phyloP scores from a whole-genome alignment of 2,888 invertebrate species.

The Pseudanteris insignis region DNA sequence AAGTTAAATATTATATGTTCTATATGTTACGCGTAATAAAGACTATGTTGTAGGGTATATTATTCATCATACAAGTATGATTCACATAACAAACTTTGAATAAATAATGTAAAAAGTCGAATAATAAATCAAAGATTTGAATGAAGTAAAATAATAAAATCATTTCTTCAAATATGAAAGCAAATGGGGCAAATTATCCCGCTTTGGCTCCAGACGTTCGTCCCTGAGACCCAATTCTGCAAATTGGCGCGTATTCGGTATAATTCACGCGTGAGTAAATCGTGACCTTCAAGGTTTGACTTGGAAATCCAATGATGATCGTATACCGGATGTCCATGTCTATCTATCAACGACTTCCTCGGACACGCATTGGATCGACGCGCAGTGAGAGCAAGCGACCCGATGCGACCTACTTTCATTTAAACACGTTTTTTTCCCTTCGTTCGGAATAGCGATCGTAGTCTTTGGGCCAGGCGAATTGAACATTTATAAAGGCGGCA shows the following conservation, averaged over 20 bases:
- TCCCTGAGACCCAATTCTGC: slow-evolving; percentile 49
- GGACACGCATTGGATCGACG: slow-evolving; percentile 8
- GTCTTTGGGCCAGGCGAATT: slow-evolving; percentile 9
- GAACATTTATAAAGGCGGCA: too few species aligned
- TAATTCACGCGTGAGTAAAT: slow-evolving; percentile 28
- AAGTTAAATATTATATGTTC: too few species aligned
- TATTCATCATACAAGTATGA: too few species aligned
- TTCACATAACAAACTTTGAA: too few species aligned
- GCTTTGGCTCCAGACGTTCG: slow-evolving; percentile 21
- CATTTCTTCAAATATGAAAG: slow-evolving; percentile 23
- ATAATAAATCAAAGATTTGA: slow-evolving; percentile 6
- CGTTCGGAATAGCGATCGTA: slow-evolving; percentile 1
- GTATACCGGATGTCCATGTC: slow-evolving; percentile 27
- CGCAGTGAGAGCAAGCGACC: slow-evolving; percentile 1
- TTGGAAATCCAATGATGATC: slow-evolving; percentile 15
- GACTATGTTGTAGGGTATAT: too few species aligned
- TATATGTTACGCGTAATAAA: too few species aligned
- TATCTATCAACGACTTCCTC: slow-evolving; percentile 30
- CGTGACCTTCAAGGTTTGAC: slow-evolving; percentile 11
- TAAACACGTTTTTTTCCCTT: slow-evolving; percentile 1
- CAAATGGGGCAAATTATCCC: slow-evolving; percentile 10
- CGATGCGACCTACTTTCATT: slow-evolving; percentile 23
- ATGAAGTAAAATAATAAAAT: slow-evolving; percentile 7
- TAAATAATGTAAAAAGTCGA: slow-evolving; percentile 3
- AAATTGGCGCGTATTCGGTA: slow-evolving; percentile 46